phyloP scores from a whole-genome alignment of 2,888 invertebrate species.

The Papilio elwesi region DNA sequence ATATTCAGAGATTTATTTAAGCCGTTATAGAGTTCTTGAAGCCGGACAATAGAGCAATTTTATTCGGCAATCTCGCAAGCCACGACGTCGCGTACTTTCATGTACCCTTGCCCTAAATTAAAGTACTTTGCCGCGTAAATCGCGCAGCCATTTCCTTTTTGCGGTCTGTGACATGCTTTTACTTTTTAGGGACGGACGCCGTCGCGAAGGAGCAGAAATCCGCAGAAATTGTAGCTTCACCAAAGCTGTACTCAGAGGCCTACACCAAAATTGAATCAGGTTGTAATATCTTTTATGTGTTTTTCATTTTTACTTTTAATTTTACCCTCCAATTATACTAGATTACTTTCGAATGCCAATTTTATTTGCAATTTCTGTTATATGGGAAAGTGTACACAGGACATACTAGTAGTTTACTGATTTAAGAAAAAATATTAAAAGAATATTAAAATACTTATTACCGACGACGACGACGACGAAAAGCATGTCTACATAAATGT shows the following conservation, averaged over 20 bases:
- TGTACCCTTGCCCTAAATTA: constrained; percentile 44
- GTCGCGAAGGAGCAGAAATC: constrained; percentile 55
- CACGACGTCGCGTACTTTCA: constrained; percentile 30
- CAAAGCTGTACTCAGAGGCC: constrained; percentile 45
- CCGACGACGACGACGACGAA: too few species aligned
- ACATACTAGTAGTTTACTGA: too few species aligned
- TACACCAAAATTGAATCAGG: constrained; percentile 47
- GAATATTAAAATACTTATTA: too few species aligned
- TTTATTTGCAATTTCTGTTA: too few species aligned
- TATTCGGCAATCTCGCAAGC: constrained; percentile 19
- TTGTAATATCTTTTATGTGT: constrained; percentile 38
- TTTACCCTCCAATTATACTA: neutral
- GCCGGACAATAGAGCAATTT: constrained; percentile 22
- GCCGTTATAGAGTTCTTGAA: neutral
- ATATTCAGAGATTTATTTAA: neutral
- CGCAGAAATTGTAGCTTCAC: constrained; percentile 54
- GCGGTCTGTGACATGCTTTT: constrained; percentile 53
- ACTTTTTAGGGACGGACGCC: constrained; percentile 62
- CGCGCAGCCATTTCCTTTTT: constrained; percentile 51
- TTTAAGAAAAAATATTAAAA: too few species aligned
- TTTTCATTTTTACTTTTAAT: neutral
- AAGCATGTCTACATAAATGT: too few species aligned
- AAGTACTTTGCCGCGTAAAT: constrained; percentile 59
- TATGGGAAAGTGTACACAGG: too few species aligned
- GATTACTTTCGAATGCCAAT: too few species aligned